phyloP scores from a whole-genome alignment of 1,140 invertebrate species.

The Babylonia areolata region DNA sequence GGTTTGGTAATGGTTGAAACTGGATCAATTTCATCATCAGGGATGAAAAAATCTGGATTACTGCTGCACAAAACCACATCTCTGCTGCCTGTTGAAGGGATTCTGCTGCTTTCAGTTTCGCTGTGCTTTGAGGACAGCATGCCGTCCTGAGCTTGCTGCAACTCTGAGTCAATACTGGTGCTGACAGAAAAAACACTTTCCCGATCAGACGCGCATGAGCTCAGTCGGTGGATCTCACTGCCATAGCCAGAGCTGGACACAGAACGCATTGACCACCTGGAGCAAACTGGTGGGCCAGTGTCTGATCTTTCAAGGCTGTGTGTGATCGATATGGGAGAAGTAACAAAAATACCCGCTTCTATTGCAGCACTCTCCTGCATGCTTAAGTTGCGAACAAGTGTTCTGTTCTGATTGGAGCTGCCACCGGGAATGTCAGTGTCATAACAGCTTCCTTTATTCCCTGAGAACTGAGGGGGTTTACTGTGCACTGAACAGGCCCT shows the following conservation, averaged over 20 bases:
- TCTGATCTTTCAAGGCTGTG: neutral
- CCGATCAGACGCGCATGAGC: constrained; percentile 26
- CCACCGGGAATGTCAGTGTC: neutral
- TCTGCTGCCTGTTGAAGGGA: constrained; percentile 9
- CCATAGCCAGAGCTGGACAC: constrained; percentile 24
- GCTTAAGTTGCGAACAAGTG: neutral
- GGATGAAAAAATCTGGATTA: no score
- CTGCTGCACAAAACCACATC: neutral
- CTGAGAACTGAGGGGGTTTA: neutral
- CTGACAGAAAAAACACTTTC: neutral
- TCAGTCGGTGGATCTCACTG: constrained; percentile 14
- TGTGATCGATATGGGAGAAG: neutral
- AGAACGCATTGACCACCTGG: neutral
- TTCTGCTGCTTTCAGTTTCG: neutral
- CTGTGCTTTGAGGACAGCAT: neutral
- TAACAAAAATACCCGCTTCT: constrained; percentile 25
- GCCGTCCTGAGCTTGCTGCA: neutral
- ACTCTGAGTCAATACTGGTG: neutral
- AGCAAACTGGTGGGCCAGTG: neutral
- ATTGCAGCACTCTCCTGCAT: constrained; percentile 8
- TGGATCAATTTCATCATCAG: no score
- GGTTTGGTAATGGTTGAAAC: neutral
- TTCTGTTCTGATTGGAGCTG: neutral
- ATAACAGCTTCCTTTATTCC: neutral
- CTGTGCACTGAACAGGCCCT: neutral